Evolutionary conservation across 2,888 invertebrate species (phyloP).

Genomic region (Acrocyrtus sp.): DNA sequence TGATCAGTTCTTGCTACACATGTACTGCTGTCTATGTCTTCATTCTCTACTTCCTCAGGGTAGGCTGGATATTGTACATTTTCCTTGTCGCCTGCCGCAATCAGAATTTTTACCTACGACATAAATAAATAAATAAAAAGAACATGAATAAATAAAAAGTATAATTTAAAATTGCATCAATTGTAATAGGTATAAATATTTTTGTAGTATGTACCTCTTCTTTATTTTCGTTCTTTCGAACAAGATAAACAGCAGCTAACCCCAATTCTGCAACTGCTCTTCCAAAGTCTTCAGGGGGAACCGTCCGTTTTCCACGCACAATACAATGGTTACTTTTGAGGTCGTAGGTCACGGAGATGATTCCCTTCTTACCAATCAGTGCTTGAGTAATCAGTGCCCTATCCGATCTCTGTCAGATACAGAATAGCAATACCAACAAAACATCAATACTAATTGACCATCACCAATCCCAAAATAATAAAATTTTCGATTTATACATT

Average conservation of each 20-base stretch:
- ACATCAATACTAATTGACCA: not conserved
- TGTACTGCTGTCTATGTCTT: constrained; percentile 23
- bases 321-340: constrained; percentile 51
- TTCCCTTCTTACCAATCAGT: constrained; percentile 53
- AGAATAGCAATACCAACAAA: not conserved
- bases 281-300: constrained; percentile 53
- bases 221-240: constrained; percentile 56
- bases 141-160: too few relatives aligned
- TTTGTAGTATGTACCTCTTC: constrained; percentile 52
- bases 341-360: constrained; percentile 59
- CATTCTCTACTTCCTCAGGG: constrained; percentile 32
- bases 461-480: not conserved
- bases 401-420: constrained; percentile 19
- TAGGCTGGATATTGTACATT: constrained; percentile 25
- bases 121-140: too few relatives aligned
- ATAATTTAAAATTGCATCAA: not conserved
- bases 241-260: constrained; percentile 46
- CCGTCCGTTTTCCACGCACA: constrained; percentile 49
- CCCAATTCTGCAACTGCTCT: constrained; percentile 55
- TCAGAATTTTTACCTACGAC: constrained; percentile 13
- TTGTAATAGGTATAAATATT: not conserved
- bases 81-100: constrained; percentile 22
- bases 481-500: not conserved
- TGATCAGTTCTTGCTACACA: constrained; percentile 38
- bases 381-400: constrained; percentile 49